A percentile compares a stretch with the other conserved stretches of the same genome.
phyloP scores from a whole-genome alignment of 2,113 vertebrate species.

The Riparia riparia region DNA sequence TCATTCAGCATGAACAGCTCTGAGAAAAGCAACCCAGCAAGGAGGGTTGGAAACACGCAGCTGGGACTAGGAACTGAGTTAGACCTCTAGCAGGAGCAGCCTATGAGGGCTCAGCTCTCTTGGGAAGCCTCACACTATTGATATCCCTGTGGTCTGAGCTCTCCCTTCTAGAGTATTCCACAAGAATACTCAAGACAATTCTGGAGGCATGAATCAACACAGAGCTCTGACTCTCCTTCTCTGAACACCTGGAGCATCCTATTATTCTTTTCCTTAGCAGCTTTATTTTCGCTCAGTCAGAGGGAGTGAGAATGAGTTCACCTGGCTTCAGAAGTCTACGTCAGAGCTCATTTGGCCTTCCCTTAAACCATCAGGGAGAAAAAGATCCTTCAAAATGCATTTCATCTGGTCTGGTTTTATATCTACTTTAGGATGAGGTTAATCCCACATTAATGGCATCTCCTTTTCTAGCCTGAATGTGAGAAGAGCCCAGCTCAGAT shows the following conservation, averaged over 20 bases:
- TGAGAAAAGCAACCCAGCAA: not conserved
- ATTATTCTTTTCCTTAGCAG: not conserved
- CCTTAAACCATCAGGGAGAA: slow-evolving; percentile 2
- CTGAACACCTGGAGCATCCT: not conserved
- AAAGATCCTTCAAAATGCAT: not conserved
- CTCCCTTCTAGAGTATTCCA: not conserved
- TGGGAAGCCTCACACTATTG: not conserved
- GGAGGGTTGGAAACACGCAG: not conserved
- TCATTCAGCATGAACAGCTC: slow-evolving; percentile 7
- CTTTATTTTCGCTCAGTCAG: not conserved
- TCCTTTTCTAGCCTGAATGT: slow-evolving; percentile 33
- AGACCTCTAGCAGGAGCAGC: not conserved
- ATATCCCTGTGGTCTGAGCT: not conserved
- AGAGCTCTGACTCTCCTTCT: not conserved
- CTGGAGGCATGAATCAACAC: not conserved
- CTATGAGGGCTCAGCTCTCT: not conserved
- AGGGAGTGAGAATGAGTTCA: not conserved
- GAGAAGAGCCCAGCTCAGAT: slow-evolving; percentile 61
- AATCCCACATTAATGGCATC: slow-evolving; percentile 65
- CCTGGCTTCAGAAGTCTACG: slow-evolving; percentile 5
- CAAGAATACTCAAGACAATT: not conserved
- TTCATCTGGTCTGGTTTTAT: slow-evolving; percentile 38
- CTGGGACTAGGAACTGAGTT: not conserved
- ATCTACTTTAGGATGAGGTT: slow-evolving; percentile 54
- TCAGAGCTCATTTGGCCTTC: not conserved